phyloP scores from a whole-genome alignment of 2,797 vertebrate genomes.

The Ctenopoma kingsleyae region DNA sequence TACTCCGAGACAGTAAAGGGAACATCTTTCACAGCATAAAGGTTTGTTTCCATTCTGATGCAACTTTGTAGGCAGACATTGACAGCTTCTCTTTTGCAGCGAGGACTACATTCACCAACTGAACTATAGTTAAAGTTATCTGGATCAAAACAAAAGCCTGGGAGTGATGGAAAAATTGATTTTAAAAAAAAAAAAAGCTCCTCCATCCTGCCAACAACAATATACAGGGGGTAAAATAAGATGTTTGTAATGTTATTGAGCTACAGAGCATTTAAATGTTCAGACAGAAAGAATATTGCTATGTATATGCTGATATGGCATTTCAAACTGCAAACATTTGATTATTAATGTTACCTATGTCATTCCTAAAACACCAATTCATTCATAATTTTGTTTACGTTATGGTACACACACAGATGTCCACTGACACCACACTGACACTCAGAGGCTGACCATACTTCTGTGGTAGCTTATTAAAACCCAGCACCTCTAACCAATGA shows the following conservation, averaged over 20 bases:
- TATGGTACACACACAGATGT: background rate
- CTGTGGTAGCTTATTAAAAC: conserved; percentile 57
- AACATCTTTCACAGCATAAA: conserved; percentile 3
- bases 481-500: conserved; percentile 58
- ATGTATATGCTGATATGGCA: background rate
- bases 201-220: conserved; percentile 30
- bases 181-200: conserved; percentile 13
- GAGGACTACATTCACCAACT: conserved; percentile 26
- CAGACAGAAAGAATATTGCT: background rate
- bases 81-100: conserved; percentile 33
- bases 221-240: conserved; percentile 22
- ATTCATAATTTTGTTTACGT: background rate
- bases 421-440: conserved; percentile 30
- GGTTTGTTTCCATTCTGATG: conserved; percentile 32
- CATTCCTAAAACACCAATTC: background rate
- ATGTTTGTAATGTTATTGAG: conserved; percentile 23
- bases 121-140: conserved; percentile 26
- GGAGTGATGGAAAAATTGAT: conserved; percentile 38
- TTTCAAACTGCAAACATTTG: background rate
- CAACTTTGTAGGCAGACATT: conserved; percentile 21
- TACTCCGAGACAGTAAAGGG: conserved; percentile 3
- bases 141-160: conserved; percentile 20
- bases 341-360: background rate
- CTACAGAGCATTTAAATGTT: conserved; percentile 6
- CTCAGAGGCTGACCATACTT: conserved; percentile 46